Percentiles rank a stretch among this genome's conserved stretches.
Conservation (phyloP, 2,888 invertebrate genomes). For the Tipula helvola region DNA sequence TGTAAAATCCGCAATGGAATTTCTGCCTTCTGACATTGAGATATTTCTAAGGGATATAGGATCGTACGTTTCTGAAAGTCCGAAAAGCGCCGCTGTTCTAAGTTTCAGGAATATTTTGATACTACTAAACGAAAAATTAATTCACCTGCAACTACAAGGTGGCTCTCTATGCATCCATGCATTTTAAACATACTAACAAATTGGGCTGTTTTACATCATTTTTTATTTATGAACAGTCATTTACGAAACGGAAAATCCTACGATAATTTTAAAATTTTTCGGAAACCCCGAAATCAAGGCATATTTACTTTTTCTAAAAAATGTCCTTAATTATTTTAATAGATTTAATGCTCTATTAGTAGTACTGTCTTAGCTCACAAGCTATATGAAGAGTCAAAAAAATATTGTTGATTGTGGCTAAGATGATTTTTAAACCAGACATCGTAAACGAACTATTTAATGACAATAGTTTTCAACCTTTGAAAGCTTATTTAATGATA, state of each 20-base stretch:
- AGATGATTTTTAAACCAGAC: not conserved
- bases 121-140: not conserved
- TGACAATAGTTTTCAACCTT: too few relatives aligned
- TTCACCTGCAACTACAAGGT: not conserved
- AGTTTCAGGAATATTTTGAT: not conserved
- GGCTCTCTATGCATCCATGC: too few relatives aligned
- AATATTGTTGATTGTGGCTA: not conserved
- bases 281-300: too few relatives aligned
- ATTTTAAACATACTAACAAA: not conserved
- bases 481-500: too few relatives aligned
- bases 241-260: too few relatives aligned
- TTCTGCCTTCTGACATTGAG: not conserved
- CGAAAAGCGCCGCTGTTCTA: not conserved
- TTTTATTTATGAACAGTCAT: not conserved
- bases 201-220: not conserved
- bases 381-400: not conserved
- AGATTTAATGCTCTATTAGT: not conserved
- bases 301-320: not conserved
- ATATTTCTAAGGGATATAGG: not conserved
- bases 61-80: not conserved
- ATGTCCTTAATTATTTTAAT: not conserved
- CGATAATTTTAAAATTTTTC: not conserved
- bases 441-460: not conserved
- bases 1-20: not conserved
- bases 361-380: not conserved